phyloP scores from a whole-genome alignment of 1,140 invertebrate genomes.

The Ceratina calcarata region DNA sequence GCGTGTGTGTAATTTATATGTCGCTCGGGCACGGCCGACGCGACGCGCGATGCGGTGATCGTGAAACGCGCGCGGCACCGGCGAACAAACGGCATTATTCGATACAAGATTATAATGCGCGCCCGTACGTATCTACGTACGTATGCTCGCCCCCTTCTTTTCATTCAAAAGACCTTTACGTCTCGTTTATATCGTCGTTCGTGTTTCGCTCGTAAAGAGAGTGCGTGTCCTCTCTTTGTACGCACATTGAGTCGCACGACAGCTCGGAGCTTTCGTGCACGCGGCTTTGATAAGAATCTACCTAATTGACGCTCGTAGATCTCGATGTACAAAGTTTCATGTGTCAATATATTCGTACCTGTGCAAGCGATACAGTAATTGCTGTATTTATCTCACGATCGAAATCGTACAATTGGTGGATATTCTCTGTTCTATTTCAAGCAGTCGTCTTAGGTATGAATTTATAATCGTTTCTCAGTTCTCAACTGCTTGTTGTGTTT shows the following conservation, averaged over 20 bases:
- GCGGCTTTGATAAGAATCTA: background rate
- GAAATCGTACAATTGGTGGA: too few species aligned
- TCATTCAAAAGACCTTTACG: background rate
- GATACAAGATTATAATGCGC: constrained; percentile 32
- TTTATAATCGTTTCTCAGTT: too few species aligned
- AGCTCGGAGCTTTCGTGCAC: background rate
- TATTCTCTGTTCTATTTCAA: too few species aligned
- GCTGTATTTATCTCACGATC: too few species aligned
- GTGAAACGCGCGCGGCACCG: constrained; percentile 1
- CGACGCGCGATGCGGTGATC: constrained; percentile 3
- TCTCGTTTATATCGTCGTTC: background rate
- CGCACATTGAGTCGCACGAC: background rate
- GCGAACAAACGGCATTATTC: constrained; percentile 24
- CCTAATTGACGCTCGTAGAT: background rate
- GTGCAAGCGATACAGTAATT: too few species aligned
- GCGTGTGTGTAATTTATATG: constrained; percentile 41
- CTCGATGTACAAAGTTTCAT: background rate
- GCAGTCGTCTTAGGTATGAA: too few species aligned
- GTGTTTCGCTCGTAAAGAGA: background rate
- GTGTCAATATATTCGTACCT: too few species aligned
- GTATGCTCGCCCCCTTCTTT: background rate
- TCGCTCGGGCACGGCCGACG: constrained; percentile 8
- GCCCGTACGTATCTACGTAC: background rate
- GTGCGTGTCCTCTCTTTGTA: background rate
- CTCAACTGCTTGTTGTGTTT: too few species aligned